phyloP scores from a whole-genome alignment of 1,140 invertebrate genomes.

The Chionoecetes opilio region DNA sequence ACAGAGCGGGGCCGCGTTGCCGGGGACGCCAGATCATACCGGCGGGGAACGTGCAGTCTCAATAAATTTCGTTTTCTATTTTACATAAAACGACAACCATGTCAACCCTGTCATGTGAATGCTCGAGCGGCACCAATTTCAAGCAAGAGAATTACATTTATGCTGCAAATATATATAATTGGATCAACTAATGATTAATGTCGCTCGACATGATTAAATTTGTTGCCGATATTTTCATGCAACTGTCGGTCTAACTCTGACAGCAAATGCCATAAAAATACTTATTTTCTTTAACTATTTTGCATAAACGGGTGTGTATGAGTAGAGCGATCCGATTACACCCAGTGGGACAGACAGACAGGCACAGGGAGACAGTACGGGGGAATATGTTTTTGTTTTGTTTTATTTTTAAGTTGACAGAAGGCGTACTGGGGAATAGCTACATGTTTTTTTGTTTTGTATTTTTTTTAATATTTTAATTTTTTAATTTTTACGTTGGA shows the following conservation, averaged over 20 bases:
- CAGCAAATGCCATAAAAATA: conserved; percentile 10
- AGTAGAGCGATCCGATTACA: not conserved
- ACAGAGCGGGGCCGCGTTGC: no score
- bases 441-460: no score
- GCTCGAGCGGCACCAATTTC: not conserved
- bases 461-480: no score
- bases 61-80: not conserved
- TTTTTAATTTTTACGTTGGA: no score
- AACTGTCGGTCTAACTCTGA: conserved; percentile 28
- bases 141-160: conserved; percentile 22
- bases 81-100: not conserved
- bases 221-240: conserved; percentile 29
- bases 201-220: conserved; percentile 20
- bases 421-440: no score
- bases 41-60: no score
- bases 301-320: not conserved
- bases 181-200: conserved; percentile 30
- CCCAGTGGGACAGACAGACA: not conserved
- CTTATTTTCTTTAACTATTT: not conserved
- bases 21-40: no score
- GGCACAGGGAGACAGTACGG: no score
- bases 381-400: no score
- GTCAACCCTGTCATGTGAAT: not conserved
- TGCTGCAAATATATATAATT: conserved; percentile 31
- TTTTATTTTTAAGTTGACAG: no score